Percentiles rank a stretch among this genome's conserved stretches.
Evolutionary conservation across 2,113 vertebrate genomes (phyloP).

Genomic region (Chaenogobius annularis): DNA sequence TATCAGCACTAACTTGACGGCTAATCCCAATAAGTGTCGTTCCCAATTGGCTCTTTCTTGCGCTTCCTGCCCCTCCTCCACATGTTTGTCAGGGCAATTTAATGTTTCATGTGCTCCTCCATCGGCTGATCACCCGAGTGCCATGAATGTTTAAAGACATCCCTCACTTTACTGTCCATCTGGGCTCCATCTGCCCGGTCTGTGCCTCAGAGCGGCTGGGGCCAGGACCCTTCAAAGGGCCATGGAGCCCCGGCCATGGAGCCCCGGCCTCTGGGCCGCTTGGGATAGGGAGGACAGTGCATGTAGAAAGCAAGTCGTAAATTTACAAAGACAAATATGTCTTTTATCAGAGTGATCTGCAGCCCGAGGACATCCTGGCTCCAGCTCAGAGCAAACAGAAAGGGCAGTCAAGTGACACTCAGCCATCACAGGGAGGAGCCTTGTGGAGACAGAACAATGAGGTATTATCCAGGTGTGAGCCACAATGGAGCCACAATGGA

Average conservation of each 20-base stretch:
- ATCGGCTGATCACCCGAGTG: constrained; percentile 68
- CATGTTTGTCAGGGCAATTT: constrained; percentile 66
- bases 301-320: constrained; percentile 26
- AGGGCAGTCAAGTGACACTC: constrained; percentile 1
- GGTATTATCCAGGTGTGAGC: neutral
- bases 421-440: neutral
- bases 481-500: too few relatives aligned
- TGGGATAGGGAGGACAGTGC: constrained; percentile 35
- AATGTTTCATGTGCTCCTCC: constrained; percentile 79
- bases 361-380: neutral
- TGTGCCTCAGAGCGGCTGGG: constrained; percentile 30
- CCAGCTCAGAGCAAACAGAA: neutral
- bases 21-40: constrained; percentile 73
- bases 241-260: constrained; percentile 17
- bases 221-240: constrained; percentile 61
- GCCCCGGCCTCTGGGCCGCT: constrained; percentile 17
- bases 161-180: constrained; percentile 79
- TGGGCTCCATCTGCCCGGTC: constrained; percentile 78
- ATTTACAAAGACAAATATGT: neutral
- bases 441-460: neutral
- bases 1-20: constrained; percentile 68
- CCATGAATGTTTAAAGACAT: constrained; percentile 83
- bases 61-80: constrained; percentile 64
- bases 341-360: neutral
- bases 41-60: constrained; percentile 64